phyloP scores from a whole-genome alignment of 2,888 invertebrate species.

The Caprella mutica region DNA sequence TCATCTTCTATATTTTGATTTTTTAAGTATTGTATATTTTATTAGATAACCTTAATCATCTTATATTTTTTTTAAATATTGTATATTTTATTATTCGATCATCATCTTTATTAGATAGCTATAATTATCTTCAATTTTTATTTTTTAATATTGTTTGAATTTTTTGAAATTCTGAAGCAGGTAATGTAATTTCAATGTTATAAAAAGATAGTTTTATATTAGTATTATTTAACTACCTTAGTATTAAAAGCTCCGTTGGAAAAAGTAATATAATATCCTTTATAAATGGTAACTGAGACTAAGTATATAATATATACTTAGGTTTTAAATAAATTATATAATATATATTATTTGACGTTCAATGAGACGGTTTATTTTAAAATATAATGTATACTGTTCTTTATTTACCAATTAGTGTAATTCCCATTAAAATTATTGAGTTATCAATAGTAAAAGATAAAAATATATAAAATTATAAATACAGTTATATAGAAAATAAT shows the following conservation, averaged over 20 bases:
- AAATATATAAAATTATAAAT: neutral
- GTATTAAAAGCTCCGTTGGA: too few species aligned
- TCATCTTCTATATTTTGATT: too few species aligned
- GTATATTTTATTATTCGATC: too few species aligned
- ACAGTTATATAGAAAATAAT: neutral
- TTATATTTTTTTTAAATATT: neutral
- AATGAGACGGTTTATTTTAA: conserved; percentile 8
- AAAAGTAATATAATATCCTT: too few species aligned
- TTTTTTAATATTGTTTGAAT: conserved; percentile 6
- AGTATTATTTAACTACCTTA: too few species aligned
- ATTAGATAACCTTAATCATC: neutral
- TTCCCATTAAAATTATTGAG: too few species aligned
- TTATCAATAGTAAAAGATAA: neutral
- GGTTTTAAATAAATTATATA: neutral
- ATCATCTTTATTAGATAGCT: too few species aligned
- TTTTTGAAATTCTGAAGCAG: neutral
- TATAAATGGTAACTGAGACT: too few species aligned
- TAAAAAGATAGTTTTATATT: neutral
- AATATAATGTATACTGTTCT: too few species aligned
- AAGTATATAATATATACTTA: neutral
- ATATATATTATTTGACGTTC: conserved; percentile 1
- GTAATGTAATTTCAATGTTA: neutral
- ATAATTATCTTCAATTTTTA: too few species aligned
- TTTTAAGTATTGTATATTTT: too few species aligned
- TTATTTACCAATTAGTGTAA: too few species aligned